These are phyloP conservation scores for Cinara cedri DNA, from an alignment of 2,888 invertebrate species.

Conservation along the genomic window DNA sequence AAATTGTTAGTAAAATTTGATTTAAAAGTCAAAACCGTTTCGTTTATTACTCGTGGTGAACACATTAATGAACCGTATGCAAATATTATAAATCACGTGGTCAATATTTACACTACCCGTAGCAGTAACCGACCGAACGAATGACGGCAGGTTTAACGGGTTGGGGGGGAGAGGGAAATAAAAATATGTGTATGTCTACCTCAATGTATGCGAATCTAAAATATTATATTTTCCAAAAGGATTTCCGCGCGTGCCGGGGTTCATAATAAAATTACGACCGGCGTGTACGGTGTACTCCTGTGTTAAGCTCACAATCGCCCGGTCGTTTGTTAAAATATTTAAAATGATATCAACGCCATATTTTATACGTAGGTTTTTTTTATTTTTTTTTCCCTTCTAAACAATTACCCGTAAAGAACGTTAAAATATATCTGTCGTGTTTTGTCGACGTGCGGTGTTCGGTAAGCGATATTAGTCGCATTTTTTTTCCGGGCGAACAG, in stretches of 20 bases:
- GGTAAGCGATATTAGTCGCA: no score
- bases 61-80: not conserved
- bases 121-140: not conserved
- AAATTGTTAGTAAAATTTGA: not conserved
- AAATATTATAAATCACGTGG: not conserved
- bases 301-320: no score
- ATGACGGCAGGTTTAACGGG: not conserved
- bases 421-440: no score
- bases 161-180: no score
- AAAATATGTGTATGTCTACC: not conserved
- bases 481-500: no score
- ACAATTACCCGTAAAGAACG: no score
- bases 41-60: not conserved
- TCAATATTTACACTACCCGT: not conserved
- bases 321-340: no score
- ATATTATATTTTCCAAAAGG: not conserved
- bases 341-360: no score
- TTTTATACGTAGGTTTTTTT: no score
- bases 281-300: not conserved
- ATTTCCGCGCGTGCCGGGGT: not conserved
- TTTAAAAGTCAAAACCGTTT: not conserved
- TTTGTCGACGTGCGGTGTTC: no score
- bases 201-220: not conserved
- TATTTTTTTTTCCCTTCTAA: no score
- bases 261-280: not conserved